phyloP scores from a whole-genome alignment of 2,888 invertebrate species.

The Netelia fuscicornis region DNA sequence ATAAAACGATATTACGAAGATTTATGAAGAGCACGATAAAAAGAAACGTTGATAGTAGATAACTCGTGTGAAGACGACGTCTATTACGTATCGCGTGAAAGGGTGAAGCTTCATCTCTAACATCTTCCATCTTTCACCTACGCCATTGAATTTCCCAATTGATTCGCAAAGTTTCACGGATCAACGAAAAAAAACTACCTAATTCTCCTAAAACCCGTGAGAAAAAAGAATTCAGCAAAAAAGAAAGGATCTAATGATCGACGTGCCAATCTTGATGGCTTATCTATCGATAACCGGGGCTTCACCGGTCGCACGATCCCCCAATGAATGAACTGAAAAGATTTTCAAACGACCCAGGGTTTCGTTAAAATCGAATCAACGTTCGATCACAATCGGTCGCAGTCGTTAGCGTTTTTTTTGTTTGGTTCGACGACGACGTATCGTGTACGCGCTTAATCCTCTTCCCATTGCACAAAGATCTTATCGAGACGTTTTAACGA shows the following conservation, averaged over 20 bases:
- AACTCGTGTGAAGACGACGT: background rate
- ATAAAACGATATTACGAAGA: background rate
- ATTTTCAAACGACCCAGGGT: background rate
- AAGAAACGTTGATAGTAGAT: background rate
- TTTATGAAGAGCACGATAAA: background rate
- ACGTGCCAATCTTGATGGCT: background rate
- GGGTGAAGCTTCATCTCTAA: background rate
- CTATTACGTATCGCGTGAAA: background rate
- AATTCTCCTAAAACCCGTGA: background rate
- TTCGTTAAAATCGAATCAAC: constrained; percentile 2
- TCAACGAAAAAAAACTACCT: background rate
- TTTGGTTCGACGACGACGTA: background rate
- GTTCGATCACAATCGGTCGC: background rate
- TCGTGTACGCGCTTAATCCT: background rate
- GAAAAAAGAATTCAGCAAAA: background rate
- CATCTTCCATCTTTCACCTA: background rate
- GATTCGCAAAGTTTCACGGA: background rate
- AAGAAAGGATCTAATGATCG: background rate
- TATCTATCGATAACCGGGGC: background rate
- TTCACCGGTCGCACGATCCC: background rate
- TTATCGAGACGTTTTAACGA: constrained; percentile 1
- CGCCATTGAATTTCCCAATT: background rate
- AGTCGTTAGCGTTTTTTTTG: background rate
- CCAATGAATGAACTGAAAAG: background rate
- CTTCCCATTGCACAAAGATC: background rate